Evolutionary conservation across 2,888 invertebrate species (phyloP).

Genomic region (Steinernema hermaphroditum): DNA sequence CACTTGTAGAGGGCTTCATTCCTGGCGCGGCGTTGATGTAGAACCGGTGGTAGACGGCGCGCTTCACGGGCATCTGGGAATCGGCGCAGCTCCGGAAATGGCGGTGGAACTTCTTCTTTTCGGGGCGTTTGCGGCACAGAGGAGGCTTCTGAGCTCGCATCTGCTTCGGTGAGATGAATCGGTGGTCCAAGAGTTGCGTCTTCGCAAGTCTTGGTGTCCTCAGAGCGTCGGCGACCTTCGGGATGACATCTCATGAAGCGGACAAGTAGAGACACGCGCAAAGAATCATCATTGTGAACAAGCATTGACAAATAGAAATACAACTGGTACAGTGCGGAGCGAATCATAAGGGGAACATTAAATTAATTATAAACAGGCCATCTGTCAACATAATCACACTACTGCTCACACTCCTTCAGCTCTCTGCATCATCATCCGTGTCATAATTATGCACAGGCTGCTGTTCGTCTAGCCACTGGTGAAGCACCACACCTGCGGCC

Average conservation of each 20-base stretch:
- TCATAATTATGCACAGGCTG: not conserved
- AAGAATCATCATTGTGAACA: constrained; percentile 8
- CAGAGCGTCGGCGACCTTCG: too few relatives aligned
- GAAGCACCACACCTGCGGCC: constrained; percentile 88
- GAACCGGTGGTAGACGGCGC: too few relatives aligned
- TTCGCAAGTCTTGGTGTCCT: too few relatives aligned
- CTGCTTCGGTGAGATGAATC: too few relatives aligned
- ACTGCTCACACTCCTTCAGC: not conserved
- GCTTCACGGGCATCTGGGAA: too few relatives aligned
- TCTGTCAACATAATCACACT: not conserved
- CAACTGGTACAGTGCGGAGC: not conserved
- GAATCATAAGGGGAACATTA: not conserved
- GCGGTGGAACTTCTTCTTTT: too few relatives aligned
- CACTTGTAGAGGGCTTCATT: too few relatives aligned
- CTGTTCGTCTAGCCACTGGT: constrained; percentile 79
- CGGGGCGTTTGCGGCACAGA: too few relatives aligned
- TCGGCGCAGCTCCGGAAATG: too few relatives aligned
- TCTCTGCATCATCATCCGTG: not conserved
- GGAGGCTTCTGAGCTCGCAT: too few relatives aligned
- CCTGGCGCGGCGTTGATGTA: too few relatives aligned
- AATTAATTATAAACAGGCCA: not conserved
- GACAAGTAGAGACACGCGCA: not conserved
- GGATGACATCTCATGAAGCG: not conserved
- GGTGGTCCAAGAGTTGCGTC: too few relatives aligned
- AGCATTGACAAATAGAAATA: constrained; percentile 3